Conservation (phyloP, 1,140 invertebrate species). For the Drosophila persimilis region DNA sequence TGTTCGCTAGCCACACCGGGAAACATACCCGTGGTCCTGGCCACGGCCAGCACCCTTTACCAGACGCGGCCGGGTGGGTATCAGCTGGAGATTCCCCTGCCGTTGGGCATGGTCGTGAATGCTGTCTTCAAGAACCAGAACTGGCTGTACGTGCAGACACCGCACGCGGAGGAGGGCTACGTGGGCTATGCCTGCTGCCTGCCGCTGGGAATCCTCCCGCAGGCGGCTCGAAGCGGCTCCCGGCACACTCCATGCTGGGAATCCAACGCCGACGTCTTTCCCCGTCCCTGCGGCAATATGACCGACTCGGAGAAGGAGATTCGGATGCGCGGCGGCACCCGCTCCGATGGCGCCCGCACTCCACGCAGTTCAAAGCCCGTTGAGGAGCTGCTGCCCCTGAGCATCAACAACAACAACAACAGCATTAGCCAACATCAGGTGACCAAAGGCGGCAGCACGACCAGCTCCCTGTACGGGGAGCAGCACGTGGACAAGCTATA, state of each 20-base stretch:
- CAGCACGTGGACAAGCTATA: constrained; percentile 88
- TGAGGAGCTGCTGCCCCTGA: constrained; percentile 83
- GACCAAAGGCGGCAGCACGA: constrained; percentile 36
- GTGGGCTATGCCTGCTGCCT: constrained; percentile 89
- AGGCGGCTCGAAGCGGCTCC: constrained; percentile 42
- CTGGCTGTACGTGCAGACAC: constrained; percentile 93
- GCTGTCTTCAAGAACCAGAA: constrained; percentile 92
- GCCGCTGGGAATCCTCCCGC: constrained; percentile 88
- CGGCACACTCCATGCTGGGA: constrained; percentile 89
- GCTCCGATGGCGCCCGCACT: constrained; percentile 85
- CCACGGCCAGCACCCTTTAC: constrained; percentile 89
- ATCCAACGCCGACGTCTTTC: constrained; percentile 90
- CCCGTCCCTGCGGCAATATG: constrained; percentile 88
- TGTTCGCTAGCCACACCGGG: constrained; percentile 85
- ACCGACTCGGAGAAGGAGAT: constrained; percentile 89
- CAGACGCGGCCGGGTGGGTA: constrained; percentile 88
- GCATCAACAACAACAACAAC: constrained; percentile 61
- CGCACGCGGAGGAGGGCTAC: constrained; percentile 90
- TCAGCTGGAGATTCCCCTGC: constrained; percentile 88
- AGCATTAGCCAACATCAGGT: constrained; percentile 36
- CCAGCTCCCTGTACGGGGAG: constrained; percentile 68
- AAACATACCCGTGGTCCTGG: constrained; percentile 91
- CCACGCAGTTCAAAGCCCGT: constrained; percentile 76
- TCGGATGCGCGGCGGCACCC: constrained; percentile 84
- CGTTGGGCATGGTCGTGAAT: constrained; percentile 92